A percentile compares a stretch with the other conserved stretches of the same genome.
Evolutionary conservation across 1,140 invertebrate species (phyloP).

Genomic region (Orchestia grillus): DNA sequence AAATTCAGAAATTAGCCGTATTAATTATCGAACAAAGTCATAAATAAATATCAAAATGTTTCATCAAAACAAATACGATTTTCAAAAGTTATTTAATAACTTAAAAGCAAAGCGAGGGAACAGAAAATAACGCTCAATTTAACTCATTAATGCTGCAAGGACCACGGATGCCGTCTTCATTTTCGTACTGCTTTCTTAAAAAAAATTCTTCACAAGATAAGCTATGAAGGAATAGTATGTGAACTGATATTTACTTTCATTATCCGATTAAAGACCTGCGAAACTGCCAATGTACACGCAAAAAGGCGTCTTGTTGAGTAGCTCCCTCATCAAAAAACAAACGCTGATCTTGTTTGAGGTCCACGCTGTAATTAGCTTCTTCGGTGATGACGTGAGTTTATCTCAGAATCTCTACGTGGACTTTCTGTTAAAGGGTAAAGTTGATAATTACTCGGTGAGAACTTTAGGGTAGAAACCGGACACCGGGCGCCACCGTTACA

Average conservation of each 20-base stretch:
- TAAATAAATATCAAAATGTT: neutral
- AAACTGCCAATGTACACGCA: neutral
- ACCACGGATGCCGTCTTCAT: neutral
- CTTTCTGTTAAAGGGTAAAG: neutral
- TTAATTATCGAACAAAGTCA: neutral
- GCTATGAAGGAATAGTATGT: neutral
- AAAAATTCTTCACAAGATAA: neutral
- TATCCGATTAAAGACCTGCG: neutral
- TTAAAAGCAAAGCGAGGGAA: neutral
- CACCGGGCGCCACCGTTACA: neutral
- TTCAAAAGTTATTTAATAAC: neutral
- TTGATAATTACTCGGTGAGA: neutral
- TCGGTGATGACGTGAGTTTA: neutral
- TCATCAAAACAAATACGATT: neutral
- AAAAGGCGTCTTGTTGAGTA: neutral
- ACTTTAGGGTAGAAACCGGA: neutral
- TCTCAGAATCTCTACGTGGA: neutral
- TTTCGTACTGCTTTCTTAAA: neutral
- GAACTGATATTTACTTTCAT: neutral
- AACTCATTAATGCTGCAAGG: neutral
- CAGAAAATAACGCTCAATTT: neutral
- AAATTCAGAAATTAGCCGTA: neutral
- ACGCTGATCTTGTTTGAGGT: neutral
- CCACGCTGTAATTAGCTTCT: neutral
- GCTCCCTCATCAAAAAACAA: neutral